Base-by-base conservation (phyloP, 2,113 vertebrate species). In the Eretmochelys imbricata region DNA sequence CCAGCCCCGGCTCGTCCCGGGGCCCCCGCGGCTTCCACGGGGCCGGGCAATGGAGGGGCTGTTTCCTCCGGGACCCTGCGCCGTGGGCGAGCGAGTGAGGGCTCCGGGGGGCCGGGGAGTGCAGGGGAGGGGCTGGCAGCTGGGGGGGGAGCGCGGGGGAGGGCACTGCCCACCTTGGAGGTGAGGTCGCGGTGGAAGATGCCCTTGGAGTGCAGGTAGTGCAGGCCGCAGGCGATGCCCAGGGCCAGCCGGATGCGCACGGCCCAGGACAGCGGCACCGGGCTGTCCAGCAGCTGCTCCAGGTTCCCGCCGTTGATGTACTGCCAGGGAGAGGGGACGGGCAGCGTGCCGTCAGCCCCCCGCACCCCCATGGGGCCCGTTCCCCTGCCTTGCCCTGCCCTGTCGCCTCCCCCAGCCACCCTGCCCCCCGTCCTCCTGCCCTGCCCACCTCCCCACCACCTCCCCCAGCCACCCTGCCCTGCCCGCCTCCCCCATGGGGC, bases 261-360 rank as follows among this genome's bases (percentile, higher is more conserved):
- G 1, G 98, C 94, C 99, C 99, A 99, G 10, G 99, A 98, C 27
- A 99, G 98, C 72, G 98, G 98, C 57, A 98, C 98, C 0, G 99
- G 98, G 91, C 99, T 99, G 98, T 99, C 99, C 97, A 99, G 97
- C 94, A 99, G 98, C 98, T 99, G 99, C 98, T 99, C 99, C 97
- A 99, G 97, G 97, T 99, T 99, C 0, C 99, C 99, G 27, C 99
- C 99, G 0, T 99, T 99, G 92, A 99, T 99, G 93, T 99, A 99
- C 99, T 99, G 85, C 53, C 2, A 69, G 48, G 86, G 87, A 87
- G 59, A 90, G 80, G 13, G 2, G 35, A 10, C 55, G 48, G 62
- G 38, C 24, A 24, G 54, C 51, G 62, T 10, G n/a, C 4, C 12
- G 6, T 55, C 31, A 10, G 38, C 31, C 20, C 51, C 6, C 17